Base-by-base conservation (phyloP, 2,113 vertebrate genomes). In the Anguilla japonica region DNA sequence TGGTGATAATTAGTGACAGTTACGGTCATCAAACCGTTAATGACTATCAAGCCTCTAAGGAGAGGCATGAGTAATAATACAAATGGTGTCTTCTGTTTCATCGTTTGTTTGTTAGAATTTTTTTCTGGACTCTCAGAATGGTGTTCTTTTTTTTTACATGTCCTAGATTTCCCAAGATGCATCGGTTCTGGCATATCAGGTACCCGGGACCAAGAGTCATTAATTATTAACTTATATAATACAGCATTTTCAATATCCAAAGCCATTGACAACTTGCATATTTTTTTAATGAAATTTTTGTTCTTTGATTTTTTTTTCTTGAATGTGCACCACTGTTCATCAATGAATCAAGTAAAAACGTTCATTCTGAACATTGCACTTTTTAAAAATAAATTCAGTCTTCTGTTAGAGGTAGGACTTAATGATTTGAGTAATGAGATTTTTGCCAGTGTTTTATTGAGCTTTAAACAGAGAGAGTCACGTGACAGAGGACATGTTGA, bases 1-100 rank as follows among this genome's bases (percentile, higher is more conserved):
- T 79, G 50, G 22, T 75, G 57, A 86, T 90, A 90, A 90, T 86
- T 87, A 83, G 85, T 86, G 84, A 85, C 82, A 56, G 85, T 88
- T 89, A 85, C 83, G 89, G 88, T 39, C 83, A 71, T 60, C 57
- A 84, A 80, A 41, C 34, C 16, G 41, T 2, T 80, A 80, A 80
- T 80, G 79, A 80, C 79, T 39, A 80, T 22, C 16, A 18, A 29
- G 34, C 8, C 39, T 41, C 41, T 3, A 41, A 16, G 41, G 79
- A 41, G 3, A 80, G 79, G 40, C 79, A 80, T 75, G 20, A 80
- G 34, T 6, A 20, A 80, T 75, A 41, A 80, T 3, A 41, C 20
- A 1, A 80, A 80, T 14, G 2, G 16, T 29, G 20, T 80, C 20
- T 7, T 41, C 41, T 0, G 79, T 22, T 80, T 80, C 79, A 41